phyloP scores from a whole-genome alignment of 1,140 invertebrate genomes.

The Epicauta chinensis region DNA sequence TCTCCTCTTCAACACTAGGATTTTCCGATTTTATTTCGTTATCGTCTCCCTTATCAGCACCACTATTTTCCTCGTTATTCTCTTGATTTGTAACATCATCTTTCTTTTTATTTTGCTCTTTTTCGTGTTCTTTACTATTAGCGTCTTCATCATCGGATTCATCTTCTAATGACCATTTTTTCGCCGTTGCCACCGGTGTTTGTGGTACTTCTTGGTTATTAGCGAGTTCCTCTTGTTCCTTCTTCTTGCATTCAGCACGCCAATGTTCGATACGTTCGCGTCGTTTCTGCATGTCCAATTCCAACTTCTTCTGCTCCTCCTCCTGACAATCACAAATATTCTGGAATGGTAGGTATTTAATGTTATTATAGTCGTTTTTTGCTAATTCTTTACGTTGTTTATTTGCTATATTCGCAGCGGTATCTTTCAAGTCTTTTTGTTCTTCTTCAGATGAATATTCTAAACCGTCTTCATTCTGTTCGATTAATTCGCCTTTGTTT shows the following conservation, averaged over 20 bases:
- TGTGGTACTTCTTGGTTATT: conserved; percentile 64
- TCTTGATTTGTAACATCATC: conserved; percentile 21
- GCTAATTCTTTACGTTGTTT: conserved; percentile 86
- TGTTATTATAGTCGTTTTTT: conserved; percentile 79
- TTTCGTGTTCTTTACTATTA: conserved; percentile 48
- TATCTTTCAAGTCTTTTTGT: conserved; percentile 86
- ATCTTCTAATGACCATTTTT: conserved; percentile 91
- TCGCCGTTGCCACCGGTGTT: conserved; percentile 48
- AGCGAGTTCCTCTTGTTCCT: conserved; percentile 61
- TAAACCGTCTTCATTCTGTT: conserved; percentile 94
- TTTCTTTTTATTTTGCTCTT: conserved; percentile 54
- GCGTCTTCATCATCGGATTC: conserved; percentile 71
- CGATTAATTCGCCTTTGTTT: conserved; percentile 87
- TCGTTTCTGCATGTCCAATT: conserved; percentile 94
- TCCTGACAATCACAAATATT: conserved; percentile 44
- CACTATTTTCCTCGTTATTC: conserved; percentile 44
- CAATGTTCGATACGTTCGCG: conserved; percentile 90
- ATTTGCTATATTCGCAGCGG: conserved; percentile 80
- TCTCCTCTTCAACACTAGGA: conserved; percentile 52
- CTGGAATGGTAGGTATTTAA: conserved; percentile 82
- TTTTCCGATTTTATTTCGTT: conserved; percentile 28
- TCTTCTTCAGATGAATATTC: conserved; percentile 98
- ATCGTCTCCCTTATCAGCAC: conserved; percentile 26
- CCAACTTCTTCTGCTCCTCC: conserved; percentile 82
- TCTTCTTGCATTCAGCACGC: conserved; percentile 81